Percentiles rank a stretch among this genome's conserved stretches.
Evolutionary conservation across 1,140 invertebrate genomes (phyloP).

Genomic region (Paralvinella palmiformis): DNA sequence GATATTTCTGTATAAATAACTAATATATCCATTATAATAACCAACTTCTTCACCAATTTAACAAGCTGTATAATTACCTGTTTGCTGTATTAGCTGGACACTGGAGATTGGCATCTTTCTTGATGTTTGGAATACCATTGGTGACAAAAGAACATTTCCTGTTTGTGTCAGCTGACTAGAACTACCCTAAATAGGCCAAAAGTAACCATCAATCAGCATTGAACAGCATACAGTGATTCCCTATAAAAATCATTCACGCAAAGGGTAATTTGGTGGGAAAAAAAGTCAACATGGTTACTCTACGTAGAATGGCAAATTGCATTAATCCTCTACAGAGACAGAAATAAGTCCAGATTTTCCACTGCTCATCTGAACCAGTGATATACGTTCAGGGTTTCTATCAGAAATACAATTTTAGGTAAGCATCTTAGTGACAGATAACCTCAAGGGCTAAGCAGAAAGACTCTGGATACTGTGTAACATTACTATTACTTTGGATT

Average conservation of each 20-base stretch:
- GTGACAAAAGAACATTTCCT: not conserved
- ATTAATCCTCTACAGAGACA: not conserved
- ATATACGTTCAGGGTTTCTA: no score
- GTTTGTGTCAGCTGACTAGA: not conserved
- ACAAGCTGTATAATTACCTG: not conserved
- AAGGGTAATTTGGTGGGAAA: not conserved
- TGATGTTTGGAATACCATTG: slow-evolving; percentile 8
- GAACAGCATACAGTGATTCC: not conserved
- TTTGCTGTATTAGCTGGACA: not conserved
- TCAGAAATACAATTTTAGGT: no score
- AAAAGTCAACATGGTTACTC: not conserved
- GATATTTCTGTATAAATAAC: not conserved
- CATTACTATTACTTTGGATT: no score
- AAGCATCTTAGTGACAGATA: no score
- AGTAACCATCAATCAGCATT: not conserved
- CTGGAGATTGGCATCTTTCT: not conserved
- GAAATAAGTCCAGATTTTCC: not conserved
- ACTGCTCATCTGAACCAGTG: no score
- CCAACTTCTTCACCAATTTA: not conserved
- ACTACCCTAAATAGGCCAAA: no score
- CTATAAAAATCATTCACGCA: not conserved
- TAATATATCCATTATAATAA: not conserved
- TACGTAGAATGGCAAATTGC: not conserved
- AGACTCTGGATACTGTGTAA: no score
- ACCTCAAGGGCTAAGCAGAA: no score